Evolutionary conservation across 2,888 invertebrate species (phyloP).

Genomic region (Drosophila mayaguana): DNA sequence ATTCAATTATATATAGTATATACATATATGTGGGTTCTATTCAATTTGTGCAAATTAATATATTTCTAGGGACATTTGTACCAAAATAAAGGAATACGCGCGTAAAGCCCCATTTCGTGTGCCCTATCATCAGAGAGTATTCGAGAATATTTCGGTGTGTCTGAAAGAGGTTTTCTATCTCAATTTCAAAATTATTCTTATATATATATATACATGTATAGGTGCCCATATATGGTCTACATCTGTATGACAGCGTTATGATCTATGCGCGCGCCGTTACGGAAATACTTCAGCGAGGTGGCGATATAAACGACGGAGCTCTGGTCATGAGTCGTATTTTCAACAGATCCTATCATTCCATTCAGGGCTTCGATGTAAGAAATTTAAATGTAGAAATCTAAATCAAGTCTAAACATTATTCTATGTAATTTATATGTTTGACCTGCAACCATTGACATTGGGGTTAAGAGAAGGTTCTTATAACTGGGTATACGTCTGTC

Average conservation of each 20-base stretch:
- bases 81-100: constrained; percentile 89
- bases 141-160: constrained; percentile 88
- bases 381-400: constrained; percentile 10
- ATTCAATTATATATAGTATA: no score
- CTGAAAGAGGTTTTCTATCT: not conserved
- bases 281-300: constrained; percentile 89
- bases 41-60: not conserved
- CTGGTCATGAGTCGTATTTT: constrained; percentile 91
- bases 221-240: constrained; percentile 93
- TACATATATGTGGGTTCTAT: not conserved
- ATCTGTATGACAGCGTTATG: constrained; percentile 94
- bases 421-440: not conserved
- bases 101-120: constrained; percentile 91
- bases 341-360: constrained; percentile 90
- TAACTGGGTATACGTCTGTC: no score
- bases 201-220: constrained; percentile 68
- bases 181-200: not conserved
- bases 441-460: not conserved
- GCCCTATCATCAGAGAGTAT: constrained; percentile 91
- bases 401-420: not conserved
- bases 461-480: not conserved
- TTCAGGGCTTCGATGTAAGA: constrained; percentile 91
- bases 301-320: constrained; percentile 91
- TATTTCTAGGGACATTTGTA: constrained; percentile 88
- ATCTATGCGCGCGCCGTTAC: constrained; percentile 94